Base-by-base conservation (phyloP, 2,888 invertebrate genomes). In the Drosophila mimica region DNA sequence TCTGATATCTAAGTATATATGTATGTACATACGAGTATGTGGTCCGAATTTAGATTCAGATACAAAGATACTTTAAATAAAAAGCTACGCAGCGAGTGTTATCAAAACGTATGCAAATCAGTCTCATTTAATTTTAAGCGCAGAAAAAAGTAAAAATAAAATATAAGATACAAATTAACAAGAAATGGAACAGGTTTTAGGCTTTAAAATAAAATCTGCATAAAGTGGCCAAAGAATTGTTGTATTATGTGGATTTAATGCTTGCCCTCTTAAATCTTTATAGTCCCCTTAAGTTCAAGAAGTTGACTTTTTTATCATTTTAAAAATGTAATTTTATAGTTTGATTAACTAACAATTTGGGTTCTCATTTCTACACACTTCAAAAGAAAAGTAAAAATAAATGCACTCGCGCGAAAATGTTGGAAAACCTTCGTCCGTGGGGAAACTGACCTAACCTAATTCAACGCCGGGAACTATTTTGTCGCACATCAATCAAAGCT, bases 21-120 rank as follows among this genome's bases (percentile, higher is more conserved):
- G 4, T 4, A 15, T 28, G 7, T 8, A 43, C 11, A 20, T 43
- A 20, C 20, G 28, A 17, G 28, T n/a, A 56, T 52, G 57, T 58
- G 46, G 40, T 30, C 54, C 46, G 63, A 63, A 31, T 31, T 30
- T 15, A 56, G 48, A 66, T 59, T 49, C 54, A 72, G 48, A 43
- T n/a, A 53, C 33, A 33, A 25, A 46, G 4, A 56, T 72, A 40
- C 63, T 57, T 53, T 61, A 48, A 67, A 60, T 40, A 76, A 69
- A 64, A 56, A 53, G 36, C 54, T 52, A 58, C 56, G 54, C 66
- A 62, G 66, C 59, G 68, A 67, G 33, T 89, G 72, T 90, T 90
- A 87, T 88, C 83, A 81, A 88, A 83, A 76, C 70, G 46, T 88
- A 90, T 90, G 90, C 89, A 86, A 87, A 87, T 90, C 60, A 71